phyloP scores from a whole-genome alignment of 1,140 invertebrate species.

The Chlorops oryzae region DNA sequence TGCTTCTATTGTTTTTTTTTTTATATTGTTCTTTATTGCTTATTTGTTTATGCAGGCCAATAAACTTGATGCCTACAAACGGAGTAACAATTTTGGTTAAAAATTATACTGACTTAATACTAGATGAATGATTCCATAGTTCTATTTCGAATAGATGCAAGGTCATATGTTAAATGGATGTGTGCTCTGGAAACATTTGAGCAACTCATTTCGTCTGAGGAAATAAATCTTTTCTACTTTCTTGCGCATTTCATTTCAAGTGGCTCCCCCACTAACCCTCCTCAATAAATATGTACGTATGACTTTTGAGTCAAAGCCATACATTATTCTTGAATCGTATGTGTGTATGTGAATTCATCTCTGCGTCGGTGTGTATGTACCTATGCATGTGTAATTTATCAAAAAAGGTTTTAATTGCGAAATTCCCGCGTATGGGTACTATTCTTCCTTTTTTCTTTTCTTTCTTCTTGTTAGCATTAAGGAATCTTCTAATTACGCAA shows the following conservation, averaged over 20 bases:
- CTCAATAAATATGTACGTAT: not conserved
- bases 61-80: no score
- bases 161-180: no score
- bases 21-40: not conserved
- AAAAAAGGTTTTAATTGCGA: slow-evolving; percentile 16
- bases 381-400: slow-evolving; percentile 13
- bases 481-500: slow-evolving; percentile 11
- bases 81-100: no score
- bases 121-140: no score
- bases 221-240: slow-evolving; percentile 13
- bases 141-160: no score
- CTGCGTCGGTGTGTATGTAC: slow-evolving; percentile 1
- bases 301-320: not conserved
- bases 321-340: slow-evolving; percentile 8
- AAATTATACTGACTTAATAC: no score
- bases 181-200: no score
- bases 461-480: not conserved
- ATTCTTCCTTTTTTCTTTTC: no score
- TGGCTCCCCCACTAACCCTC: not conserved
- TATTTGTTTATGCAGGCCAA: not conserved
- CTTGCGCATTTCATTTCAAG: slow-evolving; percentile 3
- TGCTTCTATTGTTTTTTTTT: not conserved
- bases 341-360: slow-evolving; percentile 1
- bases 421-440: slow-evolving; percentile 15
- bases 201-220: no score